These are phyloP conservation scores for Chloebia gouldiae DNA, from an alignment of 2,113 vertebrate species.

Conservation along the genomic window DNA sequence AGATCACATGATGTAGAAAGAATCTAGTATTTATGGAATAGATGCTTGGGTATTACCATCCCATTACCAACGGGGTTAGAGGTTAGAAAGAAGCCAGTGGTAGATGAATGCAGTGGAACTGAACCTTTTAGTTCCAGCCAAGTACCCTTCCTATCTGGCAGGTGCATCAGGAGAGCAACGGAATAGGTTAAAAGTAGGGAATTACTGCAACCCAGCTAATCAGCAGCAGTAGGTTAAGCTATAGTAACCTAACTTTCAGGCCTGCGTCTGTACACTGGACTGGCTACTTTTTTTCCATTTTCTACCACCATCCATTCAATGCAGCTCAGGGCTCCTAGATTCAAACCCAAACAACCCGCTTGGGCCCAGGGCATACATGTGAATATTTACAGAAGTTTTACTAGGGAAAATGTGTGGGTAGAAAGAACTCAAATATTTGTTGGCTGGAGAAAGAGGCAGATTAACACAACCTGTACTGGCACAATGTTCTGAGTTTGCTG, in stretches of 20 bases:
- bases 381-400: slow-evolving; percentile 27
- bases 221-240: background rate
- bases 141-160: background rate
- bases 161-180: background rate
- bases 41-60: background rate
- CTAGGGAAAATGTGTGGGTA: background rate
- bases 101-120: background rate
- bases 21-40: background rate
- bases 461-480: slow-evolving; percentile 7
- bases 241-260: background rate
- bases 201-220: background rate
- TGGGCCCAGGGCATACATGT: background rate
- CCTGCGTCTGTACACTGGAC: background rate
- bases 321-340: background rate
- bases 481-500: background rate
- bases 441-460: background rate
- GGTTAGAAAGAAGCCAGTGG: background rate
- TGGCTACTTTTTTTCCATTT: background rate
- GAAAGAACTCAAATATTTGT: slow-evolving; percentile 22
- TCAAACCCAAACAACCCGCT: background rate
- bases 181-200: background rate
- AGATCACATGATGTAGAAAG: background rate
- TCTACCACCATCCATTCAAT: background rate
- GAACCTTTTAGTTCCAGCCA: background rate
- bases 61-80: background rate